These are phyloP conservation scores for Heteromormyrus szaboi DNA, from an alignment of 2,797 vertebrate species.

Conservation along the genomic window DNA sequence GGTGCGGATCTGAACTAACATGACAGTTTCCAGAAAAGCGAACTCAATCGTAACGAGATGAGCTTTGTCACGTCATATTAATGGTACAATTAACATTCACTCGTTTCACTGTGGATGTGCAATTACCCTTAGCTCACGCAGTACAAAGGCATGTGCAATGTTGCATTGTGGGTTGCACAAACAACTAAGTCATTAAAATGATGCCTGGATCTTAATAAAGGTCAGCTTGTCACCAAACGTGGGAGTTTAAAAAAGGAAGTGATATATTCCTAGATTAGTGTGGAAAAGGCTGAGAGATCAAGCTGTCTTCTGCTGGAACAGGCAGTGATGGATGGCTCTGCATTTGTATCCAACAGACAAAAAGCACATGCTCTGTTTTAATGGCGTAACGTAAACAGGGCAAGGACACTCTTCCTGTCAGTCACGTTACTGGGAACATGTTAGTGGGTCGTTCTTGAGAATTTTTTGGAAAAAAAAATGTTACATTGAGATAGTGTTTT, in stretches of 20 bases:
- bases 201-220: constrained; percentile 7
- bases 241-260: constrained; percentile 4
- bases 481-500: background rate
- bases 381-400: background rate
- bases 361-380: background rate
- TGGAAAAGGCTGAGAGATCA: constrained; percentile 4
- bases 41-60: background rate
- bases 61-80: background rate
- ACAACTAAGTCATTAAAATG: constrained; percentile 1
- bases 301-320: background rate
- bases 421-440: background rate
- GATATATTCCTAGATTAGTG: background rate
- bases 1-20: background rate
- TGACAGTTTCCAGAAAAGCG: background rate
- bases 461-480: background rate
- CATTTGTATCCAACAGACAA: background rate
- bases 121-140: background rate
- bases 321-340: constrained; percentile 1
- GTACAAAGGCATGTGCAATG: background rate
- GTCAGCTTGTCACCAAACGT: constrained; percentile 10
- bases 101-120: background rate
- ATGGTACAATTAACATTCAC: background rate
- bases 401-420: background rate
- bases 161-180: background rate
- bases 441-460: background rate